A percentile compares a stretch with the other conserved stretches of the same genome.
Evolutionary conservation across 2,113 vertebrate genomes (phyloP).

Genomic region (Ptychochromis oligacanthus): DNA sequence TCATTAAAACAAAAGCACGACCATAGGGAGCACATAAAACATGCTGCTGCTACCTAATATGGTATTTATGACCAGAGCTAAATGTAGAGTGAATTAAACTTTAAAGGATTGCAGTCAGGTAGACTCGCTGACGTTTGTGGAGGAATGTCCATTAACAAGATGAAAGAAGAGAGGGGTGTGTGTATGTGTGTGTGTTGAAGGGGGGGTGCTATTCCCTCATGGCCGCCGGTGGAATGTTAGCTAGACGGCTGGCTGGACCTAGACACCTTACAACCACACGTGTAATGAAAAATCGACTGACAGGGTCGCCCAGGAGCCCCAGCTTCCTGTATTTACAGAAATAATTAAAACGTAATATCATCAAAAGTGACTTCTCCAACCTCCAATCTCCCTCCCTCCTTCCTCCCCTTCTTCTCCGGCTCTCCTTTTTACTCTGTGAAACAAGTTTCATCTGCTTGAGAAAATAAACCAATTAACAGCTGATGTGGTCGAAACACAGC

Average conservation of each 20-base stretch:
- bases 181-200: conserved; percentile 1
- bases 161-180: conserved; percentile 83
- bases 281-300: conserved; percentile 77
- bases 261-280: conserved; percentile 73
- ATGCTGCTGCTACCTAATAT: conserved; percentile 94
- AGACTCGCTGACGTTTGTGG: conserved; percentile 88
- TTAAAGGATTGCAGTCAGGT: conserved; percentile 98
- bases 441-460: conserved; percentile 45
- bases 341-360: conserved; percentile 59
- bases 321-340: conserved; percentile 73
- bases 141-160: conserved; percentile 95
- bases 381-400: not conserved
- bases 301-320: conserved; percentile 43
- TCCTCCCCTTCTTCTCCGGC: not conserved
- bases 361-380: conserved; percentile 55
- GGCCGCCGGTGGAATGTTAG: conserved; percentile 74
- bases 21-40: conserved; percentile 92
- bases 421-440: not conserved
- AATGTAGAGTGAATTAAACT: conserved; percentile 99
- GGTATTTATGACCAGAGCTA: conserved; percentile 97
- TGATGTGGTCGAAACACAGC: conserved; percentile 19
- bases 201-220: conserved; percentile 76
- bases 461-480: conserved; percentile 70
- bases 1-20: conserved; percentile 99
- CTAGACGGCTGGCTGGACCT: conserved; percentile 72